Evolutionary conservation across 2,797 vertebrate genomes (phyloP).

Genomic region (Etheostoma nigrum): DNA sequence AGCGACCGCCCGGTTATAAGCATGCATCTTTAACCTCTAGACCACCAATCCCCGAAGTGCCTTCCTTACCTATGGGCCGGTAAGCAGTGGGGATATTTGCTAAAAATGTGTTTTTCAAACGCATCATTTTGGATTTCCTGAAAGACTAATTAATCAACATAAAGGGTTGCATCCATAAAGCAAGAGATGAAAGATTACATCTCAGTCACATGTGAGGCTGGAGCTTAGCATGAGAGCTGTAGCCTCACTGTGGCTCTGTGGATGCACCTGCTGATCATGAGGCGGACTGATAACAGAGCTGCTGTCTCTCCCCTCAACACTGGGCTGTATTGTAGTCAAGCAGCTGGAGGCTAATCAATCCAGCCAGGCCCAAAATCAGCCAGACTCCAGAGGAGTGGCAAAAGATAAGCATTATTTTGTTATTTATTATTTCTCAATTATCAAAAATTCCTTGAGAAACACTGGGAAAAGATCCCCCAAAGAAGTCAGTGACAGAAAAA

Average conservation of each 20-base stretch:
- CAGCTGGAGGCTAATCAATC: slow-evolving; percentile 5
- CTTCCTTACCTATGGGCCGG: too few relatives aligned
- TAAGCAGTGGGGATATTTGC: too few relatives aligned
- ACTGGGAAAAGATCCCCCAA: neutral
- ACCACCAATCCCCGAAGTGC: too few relatives aligned
- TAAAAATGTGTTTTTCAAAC: neutral
- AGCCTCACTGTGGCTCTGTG: slow-evolving; percentile 7
- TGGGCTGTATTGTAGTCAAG: slow-evolving; percentile 24
- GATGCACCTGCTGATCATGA: slow-evolving; percentile 58
- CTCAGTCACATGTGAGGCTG: slow-evolving; percentile 19
- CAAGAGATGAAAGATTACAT: neutral
- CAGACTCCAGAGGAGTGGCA: neutral
- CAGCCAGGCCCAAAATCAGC: neutral
- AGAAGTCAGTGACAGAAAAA: neutral
- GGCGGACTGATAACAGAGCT: slow-evolving; percentile 37
- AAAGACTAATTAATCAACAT: rapidly evolving
- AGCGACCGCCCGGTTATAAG: too few relatives aligned
- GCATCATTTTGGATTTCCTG: neutral
- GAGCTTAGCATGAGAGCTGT: neutral
- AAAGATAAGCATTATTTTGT: neutral
- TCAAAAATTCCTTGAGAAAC: neutral
- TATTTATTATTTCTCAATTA: neutral
- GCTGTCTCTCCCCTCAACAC: slow-evolving; percentile 44
- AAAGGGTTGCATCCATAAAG: too few relatives aligned
- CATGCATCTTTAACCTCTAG: too few relatives aligned